phyloP scores from a whole-genome alignment of 2,888 invertebrate genomes.

The Harpagoxenus sublaevis region DNA sequence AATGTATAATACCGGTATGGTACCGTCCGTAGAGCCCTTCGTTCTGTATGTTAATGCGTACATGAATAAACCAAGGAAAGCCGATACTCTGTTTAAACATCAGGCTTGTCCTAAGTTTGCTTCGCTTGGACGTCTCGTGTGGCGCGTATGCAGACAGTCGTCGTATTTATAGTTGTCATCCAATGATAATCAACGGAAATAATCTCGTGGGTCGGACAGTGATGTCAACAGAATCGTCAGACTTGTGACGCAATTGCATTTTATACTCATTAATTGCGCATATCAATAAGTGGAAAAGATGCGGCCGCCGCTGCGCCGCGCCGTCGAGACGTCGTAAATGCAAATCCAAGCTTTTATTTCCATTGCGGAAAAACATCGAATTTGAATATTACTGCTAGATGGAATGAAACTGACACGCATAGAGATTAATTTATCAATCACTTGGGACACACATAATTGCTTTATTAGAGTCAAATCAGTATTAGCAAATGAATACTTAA shows the following conservation, averaged over 20 bases:
- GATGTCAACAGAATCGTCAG: constrained; percentile 33
- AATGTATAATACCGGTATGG: constrained; percentile 35
- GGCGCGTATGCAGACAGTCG: background rate
- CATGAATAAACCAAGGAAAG: constrained; percentile 32
- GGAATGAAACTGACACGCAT: background rate
- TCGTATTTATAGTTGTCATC: constrained; percentile 14
- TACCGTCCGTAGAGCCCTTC: constrained; percentile 23
- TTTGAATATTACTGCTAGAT: background rate
- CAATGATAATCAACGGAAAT: constrained; percentile 35
- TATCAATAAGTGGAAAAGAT: background rate
- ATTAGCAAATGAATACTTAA: background rate
- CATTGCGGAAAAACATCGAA: background rate
- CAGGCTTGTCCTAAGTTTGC: background rate
- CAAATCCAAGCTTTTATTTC: constrained; percentile 10
- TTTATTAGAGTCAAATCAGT: background rate
- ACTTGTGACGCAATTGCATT: constrained; percentile 20
- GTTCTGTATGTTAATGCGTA: constrained; percentile 38
- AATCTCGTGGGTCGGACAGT: constrained; percentile 2
- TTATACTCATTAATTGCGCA: constrained; percentile 1
- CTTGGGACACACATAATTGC: background rate
- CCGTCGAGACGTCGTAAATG: background rate
- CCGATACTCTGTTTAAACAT: constrained; percentile 17
- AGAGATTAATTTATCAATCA: background rate
- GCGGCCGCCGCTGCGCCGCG: background rate
- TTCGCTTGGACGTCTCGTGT: background rate